Percentiles rank a stretch among this genome's conserved stretches.
phyloP scores from a whole-genome alignment of 2,888 invertebrate species.

The Ischnura elegans region DNA sequence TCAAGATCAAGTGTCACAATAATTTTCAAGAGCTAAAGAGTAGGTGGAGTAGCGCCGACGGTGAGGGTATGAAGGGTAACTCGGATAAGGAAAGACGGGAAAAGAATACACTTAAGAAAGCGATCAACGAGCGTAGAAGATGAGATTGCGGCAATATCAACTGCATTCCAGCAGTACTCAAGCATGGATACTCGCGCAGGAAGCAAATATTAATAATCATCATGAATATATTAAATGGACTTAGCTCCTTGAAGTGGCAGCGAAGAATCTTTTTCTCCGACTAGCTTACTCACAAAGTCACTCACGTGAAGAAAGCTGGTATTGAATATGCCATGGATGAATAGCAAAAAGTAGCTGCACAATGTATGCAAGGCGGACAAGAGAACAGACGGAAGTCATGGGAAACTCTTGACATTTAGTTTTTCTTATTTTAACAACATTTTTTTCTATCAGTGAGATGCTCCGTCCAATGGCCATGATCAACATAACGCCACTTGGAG shows the following conservation, averaged over 20 bases:
- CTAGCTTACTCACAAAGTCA: neutral
- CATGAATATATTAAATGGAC: neutral
- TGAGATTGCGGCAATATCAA: neutral
- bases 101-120: neutral
- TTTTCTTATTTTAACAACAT: neutral
- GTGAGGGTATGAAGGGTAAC: neutral
- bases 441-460: no score
- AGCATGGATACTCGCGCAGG: neutral
- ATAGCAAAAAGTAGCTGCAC: neutral
- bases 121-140: neutral
- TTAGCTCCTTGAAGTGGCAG: neutral
- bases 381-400: neutral
- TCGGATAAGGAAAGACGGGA: neutral
- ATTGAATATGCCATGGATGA: neutral
- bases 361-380: neutral
- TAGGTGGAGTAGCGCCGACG: neutral
- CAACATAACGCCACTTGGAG: no score
- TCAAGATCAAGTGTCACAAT: neutral
- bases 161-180: neutral
- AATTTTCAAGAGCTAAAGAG: neutral
- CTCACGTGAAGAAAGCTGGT: neutral
- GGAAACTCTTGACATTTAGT: neutral
- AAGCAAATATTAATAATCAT: neutral
- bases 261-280: neutral
- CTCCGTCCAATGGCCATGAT: no score